phyloP scores from a whole-genome alignment of 2,113 vertebrate species.

The Vimba vimba region DNA sequence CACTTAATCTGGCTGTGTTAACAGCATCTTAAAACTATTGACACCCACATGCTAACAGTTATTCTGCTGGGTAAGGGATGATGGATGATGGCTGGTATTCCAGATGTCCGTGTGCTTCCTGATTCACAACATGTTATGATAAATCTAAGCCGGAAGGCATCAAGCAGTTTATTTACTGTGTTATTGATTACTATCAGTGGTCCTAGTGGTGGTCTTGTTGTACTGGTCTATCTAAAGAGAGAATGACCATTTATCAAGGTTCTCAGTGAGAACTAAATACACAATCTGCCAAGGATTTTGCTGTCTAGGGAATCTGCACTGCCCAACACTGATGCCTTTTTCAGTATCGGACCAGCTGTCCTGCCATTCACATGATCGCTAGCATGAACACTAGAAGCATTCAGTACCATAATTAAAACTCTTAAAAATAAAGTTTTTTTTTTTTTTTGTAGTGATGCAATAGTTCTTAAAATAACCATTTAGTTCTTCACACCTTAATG shows the following conservation, averaged over 20 bases:
- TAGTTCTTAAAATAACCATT: too few relatives aligned
- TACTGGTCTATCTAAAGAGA: background rate
- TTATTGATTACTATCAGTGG: background rate
- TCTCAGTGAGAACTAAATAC: conserved; percentile 9
- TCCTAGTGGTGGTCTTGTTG: background rate
- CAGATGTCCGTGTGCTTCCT: background rate
- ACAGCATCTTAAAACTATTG: background rate
- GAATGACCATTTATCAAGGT: conserved; percentile 1
- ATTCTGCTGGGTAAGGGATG: background rate
- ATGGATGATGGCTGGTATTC: background rate
- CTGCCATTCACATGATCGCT: background rate
- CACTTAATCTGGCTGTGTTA: background rate
- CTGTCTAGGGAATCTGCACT: background rate
- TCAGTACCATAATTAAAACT: background rate
- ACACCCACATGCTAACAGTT: background rate
- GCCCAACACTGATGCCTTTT: background rate
- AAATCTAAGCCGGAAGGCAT: background rate
- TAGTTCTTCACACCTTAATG: too few relatives aligned
- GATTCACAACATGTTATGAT: conserved; percentile 21
- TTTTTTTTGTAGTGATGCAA: too few relatives aligned
- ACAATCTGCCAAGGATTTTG: conserved; percentile 4
- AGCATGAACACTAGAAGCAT: background rate
- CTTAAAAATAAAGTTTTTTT: too few relatives aligned
- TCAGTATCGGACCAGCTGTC: background rate
- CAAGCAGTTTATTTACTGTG: background rate